Evolutionary conservation across 2,113 vertebrate species (phyloP).

Genomic region (Saccopteryx leptura): DNA sequence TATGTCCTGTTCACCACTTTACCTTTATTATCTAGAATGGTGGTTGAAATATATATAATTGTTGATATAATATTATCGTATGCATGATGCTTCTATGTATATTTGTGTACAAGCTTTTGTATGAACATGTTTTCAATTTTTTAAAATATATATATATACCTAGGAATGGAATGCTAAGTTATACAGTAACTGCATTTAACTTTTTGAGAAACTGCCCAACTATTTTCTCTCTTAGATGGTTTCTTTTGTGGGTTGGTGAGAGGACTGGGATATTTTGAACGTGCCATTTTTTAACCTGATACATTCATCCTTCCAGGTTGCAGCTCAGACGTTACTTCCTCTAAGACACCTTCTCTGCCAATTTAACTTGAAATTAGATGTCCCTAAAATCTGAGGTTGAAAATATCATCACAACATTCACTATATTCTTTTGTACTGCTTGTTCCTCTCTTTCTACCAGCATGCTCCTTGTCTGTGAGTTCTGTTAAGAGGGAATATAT

Average conservation of each 20-base stretch:
- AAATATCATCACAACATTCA: background rate
- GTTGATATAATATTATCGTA: background rate
- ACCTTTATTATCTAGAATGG: background rate
- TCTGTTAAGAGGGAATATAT: background rate
- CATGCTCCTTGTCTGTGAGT: background rate
- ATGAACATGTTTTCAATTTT: background rate
- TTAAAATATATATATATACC: background rate
- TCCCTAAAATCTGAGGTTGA: background rate
- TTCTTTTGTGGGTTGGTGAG: too few species aligned
- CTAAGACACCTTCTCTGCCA: background rate
- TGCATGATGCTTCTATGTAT: background rate
- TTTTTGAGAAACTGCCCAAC: background rate
- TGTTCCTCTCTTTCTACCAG: background rate
- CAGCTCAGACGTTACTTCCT: background rate
- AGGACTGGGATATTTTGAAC: background rate
- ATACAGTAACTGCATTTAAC: background rate
- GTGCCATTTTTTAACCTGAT: background rate
- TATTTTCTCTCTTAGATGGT: background rate
- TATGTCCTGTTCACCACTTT: background rate
- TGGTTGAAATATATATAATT: background rate
- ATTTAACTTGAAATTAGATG: background rate
- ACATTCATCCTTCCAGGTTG: background rate
- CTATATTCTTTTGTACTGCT: background rate
- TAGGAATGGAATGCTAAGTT: background rate
- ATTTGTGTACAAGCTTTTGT: background rate